Conservation (phyloP, 2,797 vertebrate genomes). For the Falco rusticolus region DNA sequence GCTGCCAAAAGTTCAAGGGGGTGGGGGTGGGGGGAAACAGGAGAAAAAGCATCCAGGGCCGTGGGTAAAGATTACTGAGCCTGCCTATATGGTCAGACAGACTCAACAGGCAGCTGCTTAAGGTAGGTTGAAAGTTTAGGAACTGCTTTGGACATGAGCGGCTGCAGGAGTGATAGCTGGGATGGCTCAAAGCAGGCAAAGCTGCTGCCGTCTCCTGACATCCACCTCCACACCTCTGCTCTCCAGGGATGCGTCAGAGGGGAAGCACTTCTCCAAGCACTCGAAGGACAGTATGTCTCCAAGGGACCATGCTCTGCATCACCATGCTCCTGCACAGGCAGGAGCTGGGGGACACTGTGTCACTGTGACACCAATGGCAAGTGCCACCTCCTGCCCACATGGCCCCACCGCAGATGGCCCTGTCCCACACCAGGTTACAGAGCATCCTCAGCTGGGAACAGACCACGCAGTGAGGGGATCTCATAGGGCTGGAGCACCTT, state of each 20-base stretch:
- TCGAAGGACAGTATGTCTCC: neutral
- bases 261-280: neutral
- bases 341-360: neutral
- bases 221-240: neutral
- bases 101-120: neutral
- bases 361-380: accelerated
- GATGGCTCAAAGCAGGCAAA: neutral
- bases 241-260: accelerated
- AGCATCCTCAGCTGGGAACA: neutral
- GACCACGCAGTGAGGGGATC: accelerated
- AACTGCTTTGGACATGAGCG: accelerated
- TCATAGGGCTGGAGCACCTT: neutral
- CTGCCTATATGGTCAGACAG: accelerated
- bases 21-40: no score
- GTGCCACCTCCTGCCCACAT: neutral
- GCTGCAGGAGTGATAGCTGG: neutral
- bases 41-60: accelerated
- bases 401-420: neutral
- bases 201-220: neutral
- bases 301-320: accelerated
- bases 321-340: neutral
- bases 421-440: neutral
- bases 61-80: neutral
- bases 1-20: neutral
- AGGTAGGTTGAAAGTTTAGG: neutral